These are phyloP conservation scores for Perognathus longimembris DNA, from an alignment of 2,113 vertebrate genomes.

Conservation along the genomic window DNA sequence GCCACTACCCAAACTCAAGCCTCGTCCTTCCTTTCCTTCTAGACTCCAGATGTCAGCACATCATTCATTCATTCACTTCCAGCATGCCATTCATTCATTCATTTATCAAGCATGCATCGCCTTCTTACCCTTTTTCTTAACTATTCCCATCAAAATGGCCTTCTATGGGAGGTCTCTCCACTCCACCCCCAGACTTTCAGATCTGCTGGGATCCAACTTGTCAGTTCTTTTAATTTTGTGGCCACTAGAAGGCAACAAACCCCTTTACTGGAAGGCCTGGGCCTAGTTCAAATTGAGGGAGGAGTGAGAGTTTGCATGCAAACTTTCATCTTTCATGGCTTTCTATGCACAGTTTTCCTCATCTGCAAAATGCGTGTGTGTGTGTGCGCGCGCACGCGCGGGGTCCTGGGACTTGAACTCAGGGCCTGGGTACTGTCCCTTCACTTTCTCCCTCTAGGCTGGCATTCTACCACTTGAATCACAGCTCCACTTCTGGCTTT, in stretches of 20 bases:
- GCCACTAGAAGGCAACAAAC: slow-evolving; percentile 28
- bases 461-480: too few species aligned
- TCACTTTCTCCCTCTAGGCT: too few species aligned
- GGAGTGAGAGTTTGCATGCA: too few species aligned
- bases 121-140: too few species aligned
- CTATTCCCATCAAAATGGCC: background rate
- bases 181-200: background rate
- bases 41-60: background rate
- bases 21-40: background rate
- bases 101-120: background rate
- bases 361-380: slow-evolving; percentile 8
- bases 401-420: too few species aligned
- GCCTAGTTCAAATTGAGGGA: background rate
- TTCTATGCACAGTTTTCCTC: background rate
- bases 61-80: background rate
- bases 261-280: background rate
- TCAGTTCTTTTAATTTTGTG: background rate
- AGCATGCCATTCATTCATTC: background rate
- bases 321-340: background rate
- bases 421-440: too few species aligned
- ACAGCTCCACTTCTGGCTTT: too few species aligned
- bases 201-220: background rate
- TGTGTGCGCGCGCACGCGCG: background rate
- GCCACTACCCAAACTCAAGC: background rate
- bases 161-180: background rate